Base-by-base conservation (phyloP, 2,797 vertebrate species). In the Rhinophrynus dorsalis region DNA sequence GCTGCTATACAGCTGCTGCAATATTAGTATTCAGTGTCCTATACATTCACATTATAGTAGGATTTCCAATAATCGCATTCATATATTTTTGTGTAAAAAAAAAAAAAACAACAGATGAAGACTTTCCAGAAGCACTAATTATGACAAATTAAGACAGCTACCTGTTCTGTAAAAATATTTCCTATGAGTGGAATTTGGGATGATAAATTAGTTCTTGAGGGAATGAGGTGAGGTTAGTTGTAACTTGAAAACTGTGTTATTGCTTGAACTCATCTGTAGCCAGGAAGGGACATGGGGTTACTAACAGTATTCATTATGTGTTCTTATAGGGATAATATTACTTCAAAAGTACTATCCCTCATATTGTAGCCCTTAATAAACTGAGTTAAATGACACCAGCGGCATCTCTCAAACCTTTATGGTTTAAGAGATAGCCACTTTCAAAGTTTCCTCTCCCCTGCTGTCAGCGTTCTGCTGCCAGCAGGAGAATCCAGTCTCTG, bases 21-120 rank as follows among this genome's bases (percentile, higher is more conserved):
- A 58, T 67, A 67, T 67, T 67, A 57, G 48, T 57, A 67, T 67
- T 56, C 27, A 67, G 48, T 67, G 65, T 57, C 42, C 38, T 59
- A 58, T 56, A 21, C 50, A 58, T 48, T 50, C 58, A 50, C 47
- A 68, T 68, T 11, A 26, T 15, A 59, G 54, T 56, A 58, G 54
- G 42, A 38, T 68, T 26, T 54, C 54, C 44, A 50, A 40, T 33
- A 30, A 58, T 50, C 29, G 17, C 7, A 32, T 20, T 55, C 21
- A 33, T 37, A 11, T 67, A 35, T 57, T 32, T 57, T 57, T 10
- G 21, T 33, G 3, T 48, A 37, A 58, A 55, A 48, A 7, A 15
- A 13, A 6, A 58, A 37, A 58, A 55, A 48, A 7, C 15, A 13
- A n/a, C 27, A 55, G 17, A 7, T 15, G 35, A 52, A 38, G 24